Conservation (phyloP, 2,113 vertebrate species). For the Megaceryle maxima region DNA sequence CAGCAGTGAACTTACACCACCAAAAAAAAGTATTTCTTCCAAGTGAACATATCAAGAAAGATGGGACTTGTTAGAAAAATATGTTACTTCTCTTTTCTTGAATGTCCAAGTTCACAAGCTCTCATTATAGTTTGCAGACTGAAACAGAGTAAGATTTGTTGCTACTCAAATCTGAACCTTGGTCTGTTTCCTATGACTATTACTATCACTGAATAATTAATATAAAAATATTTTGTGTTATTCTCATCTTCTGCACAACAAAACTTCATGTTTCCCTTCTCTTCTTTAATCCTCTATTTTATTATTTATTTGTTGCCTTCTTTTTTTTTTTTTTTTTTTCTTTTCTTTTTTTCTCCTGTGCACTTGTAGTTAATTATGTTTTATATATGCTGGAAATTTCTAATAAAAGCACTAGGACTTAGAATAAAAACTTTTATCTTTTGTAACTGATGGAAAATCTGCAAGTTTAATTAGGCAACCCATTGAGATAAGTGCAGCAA, state of each 20-base stretch:
- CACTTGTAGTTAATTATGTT: neutral
- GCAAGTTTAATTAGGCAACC: constrained; percentile 58
- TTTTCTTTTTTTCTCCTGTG: neutral
- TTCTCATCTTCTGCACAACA: neutral
- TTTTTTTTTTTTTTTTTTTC: neutral
- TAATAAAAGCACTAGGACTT: constrained; percentile 42
- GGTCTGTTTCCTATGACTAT: neutral
- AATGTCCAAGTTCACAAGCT: neutral
- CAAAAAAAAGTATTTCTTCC: neutral
- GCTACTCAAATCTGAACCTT: neutral
- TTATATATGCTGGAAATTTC: constrained; percentile 49
- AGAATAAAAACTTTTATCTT: constrained; percentile 16
- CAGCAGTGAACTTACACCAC: neutral
- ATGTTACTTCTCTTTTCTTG: neutral
- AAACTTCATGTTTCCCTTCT: neutral
- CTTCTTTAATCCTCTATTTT: neutral
- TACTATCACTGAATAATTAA: neutral
- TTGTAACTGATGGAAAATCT: constrained; percentile 60
- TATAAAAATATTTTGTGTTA: neutral
- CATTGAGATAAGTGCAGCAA: constrained; percentile 57
- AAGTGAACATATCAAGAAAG: neutral
- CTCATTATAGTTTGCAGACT: neutral
- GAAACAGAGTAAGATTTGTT: neutral
- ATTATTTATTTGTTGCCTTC: neutral
- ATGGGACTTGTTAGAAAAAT: neutral